Evolutionary conservation across 2,797 vertebrate genomes (phyloP), one percentile per base, ranked within the genome.

Genomic region (Chrosomus eos): DNA sequence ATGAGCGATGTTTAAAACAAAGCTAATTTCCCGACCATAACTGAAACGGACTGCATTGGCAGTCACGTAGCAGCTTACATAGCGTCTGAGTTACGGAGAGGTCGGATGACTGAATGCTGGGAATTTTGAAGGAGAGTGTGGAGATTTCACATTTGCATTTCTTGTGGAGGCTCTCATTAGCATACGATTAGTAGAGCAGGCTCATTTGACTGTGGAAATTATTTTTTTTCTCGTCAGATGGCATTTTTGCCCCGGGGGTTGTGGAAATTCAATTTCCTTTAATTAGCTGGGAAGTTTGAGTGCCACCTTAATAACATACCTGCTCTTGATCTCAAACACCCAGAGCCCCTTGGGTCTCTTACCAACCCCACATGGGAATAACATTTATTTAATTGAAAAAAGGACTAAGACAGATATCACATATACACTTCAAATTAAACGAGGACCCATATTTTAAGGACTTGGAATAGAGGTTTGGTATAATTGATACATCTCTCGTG

Each of bases 281-380:
- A 88, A 90, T 89, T 87, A 89, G 79, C 67, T 83, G 75, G 66
- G 85, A 87, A 82, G 82, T 82, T 78, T 87, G 85, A 88, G 81
- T 36, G 64, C 64, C 70, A 85, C 76, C 68, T 86, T 87, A 83
- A 86, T 80, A 60, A 72, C 75, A 79, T 33, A 79, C 84, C 80
- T 85, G 62, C 71, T 79, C 81, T 85, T 36, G 62, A 76, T 80
- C 45, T 78, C 26, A 64, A 73, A 68, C 45, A 45, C 48, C 26
- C 72, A 77, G 40, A 66, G 72, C 33, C 78, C 64, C 26, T 40
- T 81, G 83, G 36, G 45, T 33, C 45, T 74, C 13, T 60, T 60
- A 74, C 66, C 58, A 62, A 77, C 60, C 26, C 43, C 45, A 38
- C 33, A 67, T 68, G 51, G 43, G 72, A 83, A 81, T 87, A 76